Base-by-base conservation (phyloP, 2,113 vertebrate species). In the Melanostigma gelatinosum region DNA sequence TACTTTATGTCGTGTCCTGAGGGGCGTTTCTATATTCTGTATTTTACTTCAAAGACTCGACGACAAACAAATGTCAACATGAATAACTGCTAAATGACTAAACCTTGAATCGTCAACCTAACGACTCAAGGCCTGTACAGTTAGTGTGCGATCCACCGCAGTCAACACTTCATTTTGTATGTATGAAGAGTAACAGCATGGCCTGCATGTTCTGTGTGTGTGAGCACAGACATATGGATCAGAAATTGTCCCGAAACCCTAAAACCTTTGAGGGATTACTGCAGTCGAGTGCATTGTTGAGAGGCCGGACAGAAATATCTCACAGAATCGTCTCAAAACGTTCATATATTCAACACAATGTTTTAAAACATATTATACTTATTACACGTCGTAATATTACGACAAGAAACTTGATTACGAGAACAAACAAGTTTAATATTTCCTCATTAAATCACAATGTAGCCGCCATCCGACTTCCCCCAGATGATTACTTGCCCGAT, bases 261-360 rank as follows among this genome's bases (percentile, higher is more conserved):
- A 36, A 69, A 65, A 27, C 29, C 34, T 82, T 69, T 69, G 0
- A 18, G 58, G 27, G 38, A 62, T 77, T 66, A 78, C 5, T n/a
- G 15, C 44, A 66, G 75, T 4, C 3, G 61, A 72, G 20, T 63
- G 68, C 10, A 1, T 62, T 74, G 7, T 67, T 18, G 22, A 54
- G 67, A 34, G 27, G 3, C 9, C 72, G 3, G 27, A 20, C 0
- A 6, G 60, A 69, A 67, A 66, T 0, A 6, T 44, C 60, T 64
- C 38, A 32, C 55, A 52, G 63, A 54, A 50, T 0, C 13, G 2
- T 74, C 36, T 61, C 55, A 16, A 63, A 64, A 71, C 57, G 22
- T 60, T 65, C 6, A n/a, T 29, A 7, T 32, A 50, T 67, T 20
- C 44, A 50, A 42, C 13, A 20, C n/a, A 1, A 54, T 12, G 29